Evolutionary conservation across 2,113 vertebrate genomes (phyloP).

Genomic region (Psilopogon haemacephalus): DNA sequence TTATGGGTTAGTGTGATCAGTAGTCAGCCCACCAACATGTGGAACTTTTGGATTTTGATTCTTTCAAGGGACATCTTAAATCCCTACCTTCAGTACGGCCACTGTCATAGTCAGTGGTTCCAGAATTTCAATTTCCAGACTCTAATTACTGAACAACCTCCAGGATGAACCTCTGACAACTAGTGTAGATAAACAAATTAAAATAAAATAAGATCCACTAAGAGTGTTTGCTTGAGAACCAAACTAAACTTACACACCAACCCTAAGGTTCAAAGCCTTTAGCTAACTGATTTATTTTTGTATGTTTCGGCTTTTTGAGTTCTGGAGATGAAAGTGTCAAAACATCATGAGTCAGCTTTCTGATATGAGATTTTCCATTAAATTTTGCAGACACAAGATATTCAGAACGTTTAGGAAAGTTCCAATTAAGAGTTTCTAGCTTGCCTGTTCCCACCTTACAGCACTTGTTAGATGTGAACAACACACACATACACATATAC

Average conservation of each 20-base stretch:
- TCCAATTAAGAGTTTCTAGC: neutral
- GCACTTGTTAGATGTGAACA: neutral
- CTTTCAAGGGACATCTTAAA: rapidly evolving
- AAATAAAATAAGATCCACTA: neutral
- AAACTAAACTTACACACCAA: neutral
- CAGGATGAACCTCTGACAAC: neutral
- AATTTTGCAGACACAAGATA: neutral
- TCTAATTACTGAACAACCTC: neutral
- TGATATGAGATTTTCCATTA: neutral
- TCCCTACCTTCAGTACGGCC: neutral
- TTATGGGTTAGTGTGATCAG: neutral
- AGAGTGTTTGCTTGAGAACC: neutral
- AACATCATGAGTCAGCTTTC: constrained; percentile 3
- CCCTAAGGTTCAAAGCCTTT: constrained; percentile 4
- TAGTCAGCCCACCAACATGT: neutral
- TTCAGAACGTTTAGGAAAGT: neutral
- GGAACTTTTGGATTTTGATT: neutral
- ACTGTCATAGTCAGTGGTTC: neutral
- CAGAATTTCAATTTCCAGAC: neutral
- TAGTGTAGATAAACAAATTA: neutral
- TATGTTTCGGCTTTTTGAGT: neutral
- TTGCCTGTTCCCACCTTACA: neutral
- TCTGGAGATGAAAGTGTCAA: constrained; percentile 29
- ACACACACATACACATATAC: no score
- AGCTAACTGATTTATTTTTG: neutral